Evolutionary conservation across 2,113 vertebrate genomes (phyloP).

Genomic region (Myotis davidii): DNA sequence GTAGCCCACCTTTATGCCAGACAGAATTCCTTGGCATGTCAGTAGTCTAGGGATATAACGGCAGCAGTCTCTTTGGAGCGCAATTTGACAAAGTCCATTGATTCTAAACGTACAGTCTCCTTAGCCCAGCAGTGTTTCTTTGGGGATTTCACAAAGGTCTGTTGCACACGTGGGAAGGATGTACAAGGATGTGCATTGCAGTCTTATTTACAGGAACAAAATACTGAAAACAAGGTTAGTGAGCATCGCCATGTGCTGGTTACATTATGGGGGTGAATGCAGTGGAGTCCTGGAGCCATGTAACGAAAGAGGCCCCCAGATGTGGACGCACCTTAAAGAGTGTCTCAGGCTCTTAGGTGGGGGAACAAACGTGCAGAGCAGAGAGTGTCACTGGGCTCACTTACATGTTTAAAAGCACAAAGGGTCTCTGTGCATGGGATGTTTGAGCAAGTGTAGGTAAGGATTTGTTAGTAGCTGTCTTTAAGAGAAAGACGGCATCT

Average conservation of each 20-base stretch:
- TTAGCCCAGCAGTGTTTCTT: not conserved
- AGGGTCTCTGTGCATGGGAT: not conserved
- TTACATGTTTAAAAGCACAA: not conserved
- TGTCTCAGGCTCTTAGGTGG: not conserved
- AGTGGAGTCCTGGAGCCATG: not conserved
- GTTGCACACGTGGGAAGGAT: not conserved
- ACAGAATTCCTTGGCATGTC: not conserved
- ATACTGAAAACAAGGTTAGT: not conserved
- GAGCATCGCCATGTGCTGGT: not conserved
- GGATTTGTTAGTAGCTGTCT: not conserved
- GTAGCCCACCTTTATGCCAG: not conserved
- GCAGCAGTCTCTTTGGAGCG: not conserved
- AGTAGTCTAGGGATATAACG: not conserved
- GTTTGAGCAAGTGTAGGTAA: not conserved
- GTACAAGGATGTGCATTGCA: too few species aligned
- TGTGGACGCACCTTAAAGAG: not conserved
- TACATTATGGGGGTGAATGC: too few species aligned
- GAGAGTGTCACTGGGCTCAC: not conserved
- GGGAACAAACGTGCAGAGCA: not conserved
- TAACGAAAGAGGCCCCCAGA: not conserved
- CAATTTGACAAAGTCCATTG: not conserved
- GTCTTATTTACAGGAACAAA: not conserved
- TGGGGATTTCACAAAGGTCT: not conserved
- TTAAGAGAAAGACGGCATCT: not conserved
- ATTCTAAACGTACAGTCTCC: not conserved